Base-by-base conservation (phyloP, 2,888 invertebrate genomes). In the Cephus sareptanus region DNA sequence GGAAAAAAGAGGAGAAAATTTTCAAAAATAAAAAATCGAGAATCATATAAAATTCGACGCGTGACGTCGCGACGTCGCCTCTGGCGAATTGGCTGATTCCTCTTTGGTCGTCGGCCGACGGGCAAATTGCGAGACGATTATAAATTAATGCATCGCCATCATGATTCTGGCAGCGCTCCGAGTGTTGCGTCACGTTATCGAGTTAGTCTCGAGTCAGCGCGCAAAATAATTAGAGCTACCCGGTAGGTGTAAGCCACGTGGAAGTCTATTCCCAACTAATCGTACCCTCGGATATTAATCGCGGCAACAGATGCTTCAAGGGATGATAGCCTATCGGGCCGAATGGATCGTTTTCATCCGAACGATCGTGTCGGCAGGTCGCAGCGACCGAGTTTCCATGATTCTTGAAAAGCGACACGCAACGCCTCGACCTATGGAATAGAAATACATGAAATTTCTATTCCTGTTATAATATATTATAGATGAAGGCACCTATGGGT, bases 141-240 rank as follows among this genome's bases (percentile, higher is more conserved):
- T 84, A 86, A 86, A 87, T 87, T 86, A 86, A 86, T 83, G 80
- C 82, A 83, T 85, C 82, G 82, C 81, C 84, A 85, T 86, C 84
- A 80, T 80, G 34, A 77, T 76, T 79, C 86, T 83, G 82, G 83
- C 83, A 77, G 83, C 31, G 31, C 71, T 68, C 31, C 73, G 78
- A 84, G 83, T 84, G 86, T 83, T 76, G 81, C 80, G 79, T 80
- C 77, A 69, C 83, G 87, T 88, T 88, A 88, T 88, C 87, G 82
- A 82, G 83, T 88, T 88, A 88, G 84, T 84, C 83, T 85, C 87
- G 82, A 86, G 83, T 84, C 85, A 86, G 83, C 85, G 85, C 85
- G 86, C 88, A 85, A 88, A 88, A 88, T 88, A 87, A 88, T 88
- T 88, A 87, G 87, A 86, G 78, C 83, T 82, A 78, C 78, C 78